Evolutionary conservation across 2,113 vertebrate species (phyloP).

Genomic region (Pelobates fuscus): DNA sequence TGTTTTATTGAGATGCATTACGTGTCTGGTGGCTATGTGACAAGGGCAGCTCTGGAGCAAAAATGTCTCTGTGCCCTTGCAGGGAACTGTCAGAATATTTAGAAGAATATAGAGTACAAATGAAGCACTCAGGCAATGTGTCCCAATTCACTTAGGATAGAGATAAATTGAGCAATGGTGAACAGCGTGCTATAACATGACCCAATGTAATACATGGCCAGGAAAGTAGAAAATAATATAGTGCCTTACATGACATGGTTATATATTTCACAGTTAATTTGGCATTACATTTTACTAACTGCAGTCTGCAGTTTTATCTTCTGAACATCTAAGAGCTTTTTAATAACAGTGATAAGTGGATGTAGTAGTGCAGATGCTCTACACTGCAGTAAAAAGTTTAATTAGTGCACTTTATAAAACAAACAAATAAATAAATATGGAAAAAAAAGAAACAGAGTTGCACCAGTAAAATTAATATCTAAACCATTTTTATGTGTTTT

Average conservation of each 20-base stretch:
- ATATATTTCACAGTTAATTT: neutral
- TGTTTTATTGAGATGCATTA: slow-evolving; percentile 12
- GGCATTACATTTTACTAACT: neutral
- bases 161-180: neutral
- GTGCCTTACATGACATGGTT: neutral
- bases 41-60: slow-evolving; percentile 7
- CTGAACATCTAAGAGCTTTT: too few relatives aligned
- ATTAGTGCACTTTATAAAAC: too few relatives aligned
- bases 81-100: neutral
- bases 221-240: neutral
- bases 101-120: slow-evolving; percentile 8
- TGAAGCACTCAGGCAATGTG: neutral
- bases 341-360: too few relatives aligned
- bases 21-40: neutral
- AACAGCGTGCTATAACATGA: neutral
- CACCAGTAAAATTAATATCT: too few relatives aligned
- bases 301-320: too few relatives aligned
- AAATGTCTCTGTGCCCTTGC: slow-evolving; percentile 29
- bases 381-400: too few relatives aligned
- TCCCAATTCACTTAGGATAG: neutral
- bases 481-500: too few relatives aligned
- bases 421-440: too few relatives aligned
- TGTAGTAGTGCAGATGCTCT: too few relatives aligned
- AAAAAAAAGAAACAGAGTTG: too few relatives aligned
- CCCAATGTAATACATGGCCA: neutral